A percentile compares a stretch with the other conserved stretches of the same genome.
phyloP scores from a whole-genome alignment of 1,140 invertebrate species.

The Drosophila micromelanica region DNA sequence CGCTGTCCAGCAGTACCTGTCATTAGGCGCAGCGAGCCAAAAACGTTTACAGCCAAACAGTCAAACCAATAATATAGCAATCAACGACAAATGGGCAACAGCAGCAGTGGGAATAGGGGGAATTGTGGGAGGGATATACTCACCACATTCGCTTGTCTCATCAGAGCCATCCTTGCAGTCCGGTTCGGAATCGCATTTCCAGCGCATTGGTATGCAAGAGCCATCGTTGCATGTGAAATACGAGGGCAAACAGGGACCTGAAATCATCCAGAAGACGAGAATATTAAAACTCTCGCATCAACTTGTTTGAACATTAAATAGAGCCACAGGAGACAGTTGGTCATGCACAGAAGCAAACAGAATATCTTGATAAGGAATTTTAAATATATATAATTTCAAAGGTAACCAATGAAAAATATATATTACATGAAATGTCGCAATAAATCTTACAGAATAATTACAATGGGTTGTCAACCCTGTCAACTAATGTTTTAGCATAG shows the following conservation, averaged over 20 bases:
- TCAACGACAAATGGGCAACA: conserved; percentile 45
- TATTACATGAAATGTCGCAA: background rate
- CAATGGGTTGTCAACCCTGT: too few relatives aligned
- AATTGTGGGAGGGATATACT: conserved; percentile 51
- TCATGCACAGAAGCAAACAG: background rate
- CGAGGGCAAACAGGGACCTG: conserved; percentile 78
- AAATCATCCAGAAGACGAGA: conserved; percentile 54
- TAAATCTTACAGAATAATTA: background rate
- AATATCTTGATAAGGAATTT: background rate
- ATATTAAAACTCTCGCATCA: conserved; percentile 26
- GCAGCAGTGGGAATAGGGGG: background rate
- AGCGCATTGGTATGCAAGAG: conserved; percentile 87
- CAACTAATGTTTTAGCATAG: too few relatives aligned
- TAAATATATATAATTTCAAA: background rate
- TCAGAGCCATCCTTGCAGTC: conserved; percentile 90
- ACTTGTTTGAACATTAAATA: conserved; percentile 15
- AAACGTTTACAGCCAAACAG: conserved; percentile 59
- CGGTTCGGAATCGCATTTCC: conserved; percentile 87
- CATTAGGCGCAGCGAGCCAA: conserved; percentile 56
- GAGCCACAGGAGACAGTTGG: background rate
- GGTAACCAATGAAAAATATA: background rate
- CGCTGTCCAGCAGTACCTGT: conserved; percentile 60
- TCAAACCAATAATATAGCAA: conserved; percentile 78
- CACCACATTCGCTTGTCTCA: conserved; percentile 87
- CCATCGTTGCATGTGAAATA: conserved; percentile 88